phyloP scores from a whole-genome alignment of 2,113 vertebrate species.

The Halichoerus grypus region DNA sequence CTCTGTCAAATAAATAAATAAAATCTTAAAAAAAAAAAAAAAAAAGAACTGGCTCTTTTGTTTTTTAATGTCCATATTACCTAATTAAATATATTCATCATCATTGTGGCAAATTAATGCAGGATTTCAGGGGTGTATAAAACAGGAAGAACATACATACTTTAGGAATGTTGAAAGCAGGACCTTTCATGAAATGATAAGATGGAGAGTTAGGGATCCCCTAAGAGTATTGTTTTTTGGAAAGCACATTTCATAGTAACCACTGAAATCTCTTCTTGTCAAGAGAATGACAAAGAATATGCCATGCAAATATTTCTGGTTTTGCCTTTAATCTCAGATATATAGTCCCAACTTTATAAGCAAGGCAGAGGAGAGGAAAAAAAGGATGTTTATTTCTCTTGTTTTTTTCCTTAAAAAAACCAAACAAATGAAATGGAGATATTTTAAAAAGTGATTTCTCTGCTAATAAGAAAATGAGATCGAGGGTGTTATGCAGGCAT shows the following conservation, averaged over 20 bases:
- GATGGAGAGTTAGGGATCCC: not conserved
- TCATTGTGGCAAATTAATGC: not conserved
- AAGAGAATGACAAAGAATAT: not conserved
- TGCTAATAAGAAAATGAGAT: not conserved
- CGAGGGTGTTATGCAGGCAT: not conserved
- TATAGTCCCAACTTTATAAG: not conserved
- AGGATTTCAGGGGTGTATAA: not conserved
- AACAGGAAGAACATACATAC: not conserved
- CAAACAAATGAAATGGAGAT: not conserved
- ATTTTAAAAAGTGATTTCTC: not conserved
- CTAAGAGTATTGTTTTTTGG: not conserved
- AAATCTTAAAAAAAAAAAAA: no score
- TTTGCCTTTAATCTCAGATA: not conserved
- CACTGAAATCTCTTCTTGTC: not conserved
- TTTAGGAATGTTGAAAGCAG: not conserved
- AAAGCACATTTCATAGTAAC: not conserved
- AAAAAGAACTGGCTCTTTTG: not conserved
- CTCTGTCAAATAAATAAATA: no score
- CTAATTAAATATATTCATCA: not conserved
- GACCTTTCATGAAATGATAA: not conserved
- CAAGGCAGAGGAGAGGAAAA: not conserved
- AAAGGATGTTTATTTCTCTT: not conserved
- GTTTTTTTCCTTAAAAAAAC: not conserved
- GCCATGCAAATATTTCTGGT: not conserved
- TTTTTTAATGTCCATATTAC: not conserved